Base-by-base conservation (phyloP, 2,797 vertebrate genomes). In the Dryobates pubescens region DNA sequence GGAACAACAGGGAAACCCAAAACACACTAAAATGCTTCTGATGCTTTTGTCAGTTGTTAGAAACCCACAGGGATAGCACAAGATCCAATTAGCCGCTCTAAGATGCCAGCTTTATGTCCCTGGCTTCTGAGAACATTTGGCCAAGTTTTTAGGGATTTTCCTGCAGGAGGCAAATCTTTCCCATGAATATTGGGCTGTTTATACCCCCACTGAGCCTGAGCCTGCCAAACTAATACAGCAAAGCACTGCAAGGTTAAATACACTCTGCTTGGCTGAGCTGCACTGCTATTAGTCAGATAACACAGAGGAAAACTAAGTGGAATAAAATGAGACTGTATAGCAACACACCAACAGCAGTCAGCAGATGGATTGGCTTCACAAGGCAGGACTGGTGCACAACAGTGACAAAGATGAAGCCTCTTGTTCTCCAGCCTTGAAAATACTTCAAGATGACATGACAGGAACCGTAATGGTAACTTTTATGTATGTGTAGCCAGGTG, bases 391-490 rank as follows among this genome's bases (percentile, higher is more conserved):
- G 59, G 13, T 1, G 19, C 30, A 67, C 62, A 78, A 41, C 32
- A 62, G 56, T 57, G 34, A 87, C 59, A 89, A 85, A 85, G 62
- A 82, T 26, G 19, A 90, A 92, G 68, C 2, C 1, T 17, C 32
- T 67, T 77, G 34, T 72, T 82, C 75, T 87, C 59, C 43, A 88
- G 72, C 72, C 84, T 75, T 89, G 38, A 89, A 92, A 92, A 87
- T 62, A 75, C 14, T 54, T 88, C 36, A 69, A 90, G 59, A 81
- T 36, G n/a, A 75, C 34, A 89, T 23, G 59, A 72, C 65, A 83
- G 63, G 22, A 91, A 62, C 49, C 23, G 6, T 51, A 83, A 64
- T 1, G 13, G 29, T 47, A 88, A 61, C 24, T 41, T 62, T 47
- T 67, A 27, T 67, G 24, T 47, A 14, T 61, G 38, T 58, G 13